Base-by-base conservation (phyloP, 30 jellyfish, hydroid and myxozoan species). In the Hydractinia symbiolongicarpus region DNA sequence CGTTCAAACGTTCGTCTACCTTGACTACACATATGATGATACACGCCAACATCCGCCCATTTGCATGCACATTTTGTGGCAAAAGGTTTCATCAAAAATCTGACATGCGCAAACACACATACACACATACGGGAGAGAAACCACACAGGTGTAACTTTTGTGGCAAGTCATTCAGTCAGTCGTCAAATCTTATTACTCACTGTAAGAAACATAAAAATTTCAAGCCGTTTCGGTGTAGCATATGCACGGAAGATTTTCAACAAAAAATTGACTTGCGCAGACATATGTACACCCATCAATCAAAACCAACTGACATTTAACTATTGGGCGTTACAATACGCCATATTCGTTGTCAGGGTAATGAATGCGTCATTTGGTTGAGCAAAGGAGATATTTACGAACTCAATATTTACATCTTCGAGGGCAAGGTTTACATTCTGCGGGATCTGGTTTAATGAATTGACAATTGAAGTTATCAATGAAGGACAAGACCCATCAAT, bases 11-110 rank as follows among this genome's bases (percentile, higher is more conserved):
- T 10, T 93, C 98, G 10, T 93, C 98, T 40, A 93, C 98, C 13
- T 90, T 93, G 15, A 84, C 98, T 9, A 93, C 98, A 4, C 98
- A 93, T 78, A 86, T 93, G 98, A 87, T 93, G 98, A 93, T 93
- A 9, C 98, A 93, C 87, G 96, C 98, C n/a, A 88, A 93, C 80
- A 93, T 87, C 15, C 86, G 98, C 56, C 98, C 98, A 14, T 93
- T 93, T 79, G 95, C 98, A 50, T 93, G 98, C 83, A 83, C 78
- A 54, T 93, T 55, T 86, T 93, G 98, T 81, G 98, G 98, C 68
- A 93, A 93, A 82, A 60, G 96, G 61, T 93, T 93, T 64, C 98
- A 93, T 67, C 98, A 93, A 77, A 93, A 93, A 53, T 93, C 98
- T 49, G 98, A 93, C 82, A 93, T 93, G 98, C 92, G 96, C 67